phyloP scores from a whole-genome alignment of 2,888 invertebrate genomes.

The Cataglyphis livida region DNA sequence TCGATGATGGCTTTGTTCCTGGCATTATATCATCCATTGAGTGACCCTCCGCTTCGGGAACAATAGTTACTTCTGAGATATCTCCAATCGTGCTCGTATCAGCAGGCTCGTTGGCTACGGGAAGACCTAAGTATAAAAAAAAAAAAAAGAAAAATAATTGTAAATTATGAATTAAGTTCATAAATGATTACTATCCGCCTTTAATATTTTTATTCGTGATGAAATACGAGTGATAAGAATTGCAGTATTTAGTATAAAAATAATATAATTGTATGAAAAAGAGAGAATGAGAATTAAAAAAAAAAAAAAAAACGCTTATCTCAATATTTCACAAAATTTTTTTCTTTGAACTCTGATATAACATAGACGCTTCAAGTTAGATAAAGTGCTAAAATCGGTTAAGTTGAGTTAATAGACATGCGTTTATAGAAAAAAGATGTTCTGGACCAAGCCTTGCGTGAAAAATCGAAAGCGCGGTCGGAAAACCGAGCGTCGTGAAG shows the following conservation, averaged over 20 bases:
- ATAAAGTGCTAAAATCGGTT: background rate
- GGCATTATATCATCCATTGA: conserved; percentile 79
- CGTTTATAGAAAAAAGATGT: conserved; percentile 3
- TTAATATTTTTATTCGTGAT: background rate
- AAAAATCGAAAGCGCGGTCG: conserved; percentile 27
- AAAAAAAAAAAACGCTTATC: background rate
- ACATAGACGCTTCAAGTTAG: background rate
- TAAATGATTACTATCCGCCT: background rate
- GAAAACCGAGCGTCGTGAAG: conserved; percentile 39
- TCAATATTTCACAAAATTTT: background rate
- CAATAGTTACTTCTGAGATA: conserved; percentile 58
- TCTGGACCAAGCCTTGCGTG: background rate
- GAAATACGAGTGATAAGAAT: background rate
- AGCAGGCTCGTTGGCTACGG: conserved; percentile 70
- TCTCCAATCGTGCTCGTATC: conserved; percentile 59
- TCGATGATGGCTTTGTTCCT: conserved; percentile 73
- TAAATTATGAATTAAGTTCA: background rate
- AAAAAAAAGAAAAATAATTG: background rate
- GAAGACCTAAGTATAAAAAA: conserved; percentile 69
- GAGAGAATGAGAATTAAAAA: background rate
- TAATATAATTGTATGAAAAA: background rate
- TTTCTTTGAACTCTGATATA: background rate
- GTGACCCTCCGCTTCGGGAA: conserved; percentile 73
- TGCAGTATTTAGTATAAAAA: background rate
- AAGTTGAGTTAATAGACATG: background rate